Evolutionary conservation across 2,888 invertebrate species (phyloP).

Genomic region (Drosophila kambysellisi): DNA sequence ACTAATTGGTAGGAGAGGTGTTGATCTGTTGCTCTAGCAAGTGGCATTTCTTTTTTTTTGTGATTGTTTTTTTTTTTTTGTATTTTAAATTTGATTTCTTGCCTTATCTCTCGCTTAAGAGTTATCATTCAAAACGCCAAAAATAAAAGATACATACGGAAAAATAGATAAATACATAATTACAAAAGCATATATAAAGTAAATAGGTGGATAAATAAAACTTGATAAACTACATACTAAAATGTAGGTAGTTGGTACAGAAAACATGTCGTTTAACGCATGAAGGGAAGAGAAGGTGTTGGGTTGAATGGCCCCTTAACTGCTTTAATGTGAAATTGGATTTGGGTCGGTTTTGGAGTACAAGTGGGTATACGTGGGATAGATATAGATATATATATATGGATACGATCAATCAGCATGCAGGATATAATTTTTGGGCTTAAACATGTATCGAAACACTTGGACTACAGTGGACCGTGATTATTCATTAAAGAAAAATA

Average conservation of each 20-base stretch:
- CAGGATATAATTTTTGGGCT: slow-evolving; percentile 40
- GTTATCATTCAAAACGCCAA: slow-evolving; percentile 65
- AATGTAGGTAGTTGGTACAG: slow-evolving; percentile 8
- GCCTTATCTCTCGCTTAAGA: slow-evolving; percentile 43
- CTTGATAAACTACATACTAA: slow-evolving; percentile 30
- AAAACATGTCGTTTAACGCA: slow-evolving; percentile 27
- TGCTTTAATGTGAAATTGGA: slow-evolving; percentile 21
- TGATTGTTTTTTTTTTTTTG: slow-evolving; percentile 21
- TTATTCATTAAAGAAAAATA: not conserved
- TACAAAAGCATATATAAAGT: slow-evolving; percentile 74
- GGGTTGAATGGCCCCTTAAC: slow-evolving; percentile 23
- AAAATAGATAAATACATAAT: slow-evolving; percentile 69
- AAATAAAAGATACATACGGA: slow-evolving; percentile 57
- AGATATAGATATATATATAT: not conserved
- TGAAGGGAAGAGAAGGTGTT: slow-evolving; percentile 7
- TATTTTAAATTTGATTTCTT: slow-evolving; percentile 5
- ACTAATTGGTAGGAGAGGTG: slow-evolving; percentile 84
- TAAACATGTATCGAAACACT: slow-evolving; percentile 5
- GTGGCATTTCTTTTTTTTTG: slow-evolving; percentile 47
- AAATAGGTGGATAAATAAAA: slow-evolving; percentile 48
- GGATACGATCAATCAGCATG: slow-evolving; percentile 47
- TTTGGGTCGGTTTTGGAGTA: slow-evolving; percentile 27
- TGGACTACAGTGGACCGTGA: slow-evolving; percentile 21
- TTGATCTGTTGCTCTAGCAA: slow-evolving; percentile 84
- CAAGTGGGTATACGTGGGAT: slow-evolving; percentile 7